Conservation (phyloP, 1,140 invertebrate species). For the Trachymyrmex septentrionalis region DNA sequence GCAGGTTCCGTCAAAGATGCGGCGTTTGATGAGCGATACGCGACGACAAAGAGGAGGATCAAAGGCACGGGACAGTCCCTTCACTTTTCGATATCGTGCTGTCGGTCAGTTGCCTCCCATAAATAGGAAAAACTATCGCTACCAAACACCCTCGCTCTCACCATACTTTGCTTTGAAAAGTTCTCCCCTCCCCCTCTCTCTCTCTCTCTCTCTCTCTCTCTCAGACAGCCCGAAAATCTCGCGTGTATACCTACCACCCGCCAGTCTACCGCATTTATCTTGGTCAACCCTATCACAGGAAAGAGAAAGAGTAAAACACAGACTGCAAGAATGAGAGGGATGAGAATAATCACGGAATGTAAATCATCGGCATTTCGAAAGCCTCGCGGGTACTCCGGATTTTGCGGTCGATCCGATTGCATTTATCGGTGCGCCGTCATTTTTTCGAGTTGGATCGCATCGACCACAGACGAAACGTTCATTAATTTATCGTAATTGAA, state of each 20-base stretch:
- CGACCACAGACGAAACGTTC: neutral
- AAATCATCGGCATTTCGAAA: constrained; percentile 43
- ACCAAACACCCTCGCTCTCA: constrained; percentile 5
- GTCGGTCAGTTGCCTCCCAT: constrained; percentile 26
- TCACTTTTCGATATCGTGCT: neutral
- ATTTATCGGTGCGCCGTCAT: constrained; percentile 49
- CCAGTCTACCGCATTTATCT: constrained; percentile 53
- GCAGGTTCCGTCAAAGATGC: neutral
- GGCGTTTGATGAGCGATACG: neutral
- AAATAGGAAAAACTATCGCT: constrained; percentile 46
- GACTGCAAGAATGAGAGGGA: neutral
- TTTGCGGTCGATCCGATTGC: constrained; percentile 47
- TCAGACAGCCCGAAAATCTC: constrained; percentile 44
- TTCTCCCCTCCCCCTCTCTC: neutral
- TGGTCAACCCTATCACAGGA: constrained; percentile 20
- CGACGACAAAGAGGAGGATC: neutral
- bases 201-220: neutral
- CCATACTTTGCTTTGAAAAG: neutral
- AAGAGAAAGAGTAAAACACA: neutral
- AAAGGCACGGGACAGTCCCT: neutral
- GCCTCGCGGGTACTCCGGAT: constrained; percentile 38
- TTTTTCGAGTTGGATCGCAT: neutral
- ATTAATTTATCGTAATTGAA: constrained; percentile 48
- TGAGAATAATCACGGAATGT: constrained; percentile 25
- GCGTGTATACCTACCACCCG: constrained; percentile 8